Evolutionary conservation across 2,797 vertebrate genomes (phyloP), one percentile per base, ranked within the genome.

Genomic region (Anabas testudineus): DNA sequence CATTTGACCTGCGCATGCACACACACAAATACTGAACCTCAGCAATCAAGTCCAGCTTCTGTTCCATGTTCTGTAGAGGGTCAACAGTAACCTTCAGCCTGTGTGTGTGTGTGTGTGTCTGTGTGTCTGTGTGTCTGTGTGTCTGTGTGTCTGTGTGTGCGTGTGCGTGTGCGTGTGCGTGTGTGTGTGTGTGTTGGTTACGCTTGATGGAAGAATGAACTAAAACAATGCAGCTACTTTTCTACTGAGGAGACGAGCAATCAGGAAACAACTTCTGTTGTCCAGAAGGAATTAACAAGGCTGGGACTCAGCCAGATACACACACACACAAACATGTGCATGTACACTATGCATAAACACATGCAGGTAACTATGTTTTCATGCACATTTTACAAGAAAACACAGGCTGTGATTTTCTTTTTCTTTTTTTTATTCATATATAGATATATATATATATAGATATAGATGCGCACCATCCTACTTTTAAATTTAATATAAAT

Each of bases 221-320:
- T 76, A 68, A 83, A 82, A 87, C 85, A 87, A 89, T 83, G 79
- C 79, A 73, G 83, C 83, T 74, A 46, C 74, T 89, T 84, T 87
- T 71, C 82, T 73, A 16, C n/a, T 0, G 62, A 54, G 62, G 68
- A 84, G 85, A 81, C 49, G 60, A 76, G 79, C 80, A 89, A 83
- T 86, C 80, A 81, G 83, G 78, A 54, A 76, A 67, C 65, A 30
- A 76, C 76, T 74, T 75, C 75, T 7, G 45, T 67, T 51, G 71
- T 81, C 79, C 71, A 78, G 71, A 47, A 62, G 69, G 58, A 82
- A 71, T 60, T 51, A 52, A 53, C 60, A 49, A 28, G 36, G 22
- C 74, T 74, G 57, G 46, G 60, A 64, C 45, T 37, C 6, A 19
- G 56, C 69, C 79, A 82, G 14, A 48, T 61, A 24, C 51, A 59